These are phyloP conservation scores for Pristionchus exspectatus DNA, from an alignment of 2,888 invertebrate species.

Conservation along the genomic window DNA sequence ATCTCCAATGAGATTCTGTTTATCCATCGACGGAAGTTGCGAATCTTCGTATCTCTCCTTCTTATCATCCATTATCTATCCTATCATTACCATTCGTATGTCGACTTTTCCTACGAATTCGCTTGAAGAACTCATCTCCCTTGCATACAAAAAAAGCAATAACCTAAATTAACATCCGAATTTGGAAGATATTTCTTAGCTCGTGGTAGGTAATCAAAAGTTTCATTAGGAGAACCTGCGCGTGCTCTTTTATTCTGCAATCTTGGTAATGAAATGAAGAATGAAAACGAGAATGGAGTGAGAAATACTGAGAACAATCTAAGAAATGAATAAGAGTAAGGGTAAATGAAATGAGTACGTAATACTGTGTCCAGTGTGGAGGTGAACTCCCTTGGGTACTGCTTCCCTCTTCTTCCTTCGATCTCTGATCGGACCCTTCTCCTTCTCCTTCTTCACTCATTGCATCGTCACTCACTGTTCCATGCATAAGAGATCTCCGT, in stretches of 20 bases:
- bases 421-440: not conserved
- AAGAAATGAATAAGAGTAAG: slow-evolving; percentile 4
- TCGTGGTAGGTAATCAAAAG: slow-evolving; percentile 27
- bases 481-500: slow-evolving; percentile 15
- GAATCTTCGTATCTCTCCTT: not conserved
- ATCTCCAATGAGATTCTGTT: not conserved
- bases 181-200: not conserved
- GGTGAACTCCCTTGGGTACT: not conserved
- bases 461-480: slow-evolving; percentile 43
- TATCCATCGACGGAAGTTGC: not conserved
- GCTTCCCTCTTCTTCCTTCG: not conserved
- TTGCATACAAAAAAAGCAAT: not conserved
- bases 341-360: slow-evolving; percentile 1
- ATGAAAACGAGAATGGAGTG: not conserved
- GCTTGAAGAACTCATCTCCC: not conserved
- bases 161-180: not conserved
- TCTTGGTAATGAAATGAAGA: not conserved
- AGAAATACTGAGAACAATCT: slow-evolving; percentile 47
- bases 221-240: not conserved
- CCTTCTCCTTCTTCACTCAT: not conserved
- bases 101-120: slow-evolving; percentile 1
- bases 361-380: not conserved
- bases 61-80: slow-evolving; percentile 7
- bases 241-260: not conserved
- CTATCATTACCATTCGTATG: not conserved